Conservation (phyloP, 2,888 invertebrate genomes). For the Criorhina ranunculi region DNA sequence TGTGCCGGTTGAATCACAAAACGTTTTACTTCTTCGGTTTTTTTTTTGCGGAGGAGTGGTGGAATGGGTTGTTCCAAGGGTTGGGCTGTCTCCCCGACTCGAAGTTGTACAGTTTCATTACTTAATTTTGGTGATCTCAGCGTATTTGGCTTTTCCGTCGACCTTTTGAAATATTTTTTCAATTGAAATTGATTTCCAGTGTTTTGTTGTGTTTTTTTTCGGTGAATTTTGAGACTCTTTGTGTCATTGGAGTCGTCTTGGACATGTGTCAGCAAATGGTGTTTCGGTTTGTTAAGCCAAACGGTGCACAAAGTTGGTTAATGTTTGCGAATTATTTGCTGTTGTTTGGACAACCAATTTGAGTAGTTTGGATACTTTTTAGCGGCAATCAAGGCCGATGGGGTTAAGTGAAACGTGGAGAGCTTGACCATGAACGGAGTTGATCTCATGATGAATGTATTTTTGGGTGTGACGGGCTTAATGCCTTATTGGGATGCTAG, state of each 20-base stretch:
- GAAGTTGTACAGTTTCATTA: neutral
- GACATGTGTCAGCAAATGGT: neutral
- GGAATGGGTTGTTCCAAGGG: neutral
- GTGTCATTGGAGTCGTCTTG: slow-evolving; percentile 11
- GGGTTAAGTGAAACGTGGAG: slow-evolving; percentile 10
- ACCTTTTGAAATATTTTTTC: slow-evolving; percentile 32
- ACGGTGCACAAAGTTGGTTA: slow-evolving; percentile 14
- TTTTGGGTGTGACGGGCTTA: neutral
- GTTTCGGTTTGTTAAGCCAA: neutral
- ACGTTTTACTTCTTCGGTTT: neutral
- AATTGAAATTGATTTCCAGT: slow-evolving; percentile 20
- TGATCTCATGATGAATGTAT: neutral
- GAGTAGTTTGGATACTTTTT: neutral
- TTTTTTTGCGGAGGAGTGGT: neutral
- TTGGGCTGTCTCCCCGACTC: neutral
- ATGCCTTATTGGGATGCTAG: too few relatives aligned
- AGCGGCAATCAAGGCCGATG: neutral
- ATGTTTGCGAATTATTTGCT: neutral
- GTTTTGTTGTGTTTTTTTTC: neutral
- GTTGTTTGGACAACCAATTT: slow-evolving; percentile 17
- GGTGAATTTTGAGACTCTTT: slow-evolving; percentile 10
- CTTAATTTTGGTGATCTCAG: slow-evolving; percentile 7
- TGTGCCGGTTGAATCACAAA: slow-evolving; percentile 5
- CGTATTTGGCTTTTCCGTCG: slow-evolving; percentile 14
- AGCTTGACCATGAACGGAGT: slow-evolving; percentile 1